Percentiles rank a stretch among this genome's conserved stretches.
phyloP scores from a whole-genome alignment of 2,113 vertebrate species.

The Chauna torquata region DNA sequence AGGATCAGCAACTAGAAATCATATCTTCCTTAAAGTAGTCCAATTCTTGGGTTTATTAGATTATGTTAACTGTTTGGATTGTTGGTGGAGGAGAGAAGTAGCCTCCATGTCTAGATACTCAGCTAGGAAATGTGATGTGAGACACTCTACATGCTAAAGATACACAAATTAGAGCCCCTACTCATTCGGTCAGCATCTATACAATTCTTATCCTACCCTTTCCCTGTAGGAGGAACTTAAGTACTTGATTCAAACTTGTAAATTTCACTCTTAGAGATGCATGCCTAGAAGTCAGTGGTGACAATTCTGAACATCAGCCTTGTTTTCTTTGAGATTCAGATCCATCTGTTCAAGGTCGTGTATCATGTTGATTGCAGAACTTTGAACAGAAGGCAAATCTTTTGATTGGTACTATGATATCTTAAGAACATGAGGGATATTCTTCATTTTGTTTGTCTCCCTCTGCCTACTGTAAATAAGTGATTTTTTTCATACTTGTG shows the following conservation, averaged over 20 bases:
- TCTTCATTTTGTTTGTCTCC: not conserved
- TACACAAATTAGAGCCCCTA: rapidly evolving
- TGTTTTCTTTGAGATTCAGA: not conserved
- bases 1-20: not conserved
- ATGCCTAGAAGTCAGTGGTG: not conserved
- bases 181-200: not conserved
- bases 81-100: not conserved
- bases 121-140: not conserved
- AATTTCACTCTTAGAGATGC: not conserved
- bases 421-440: not conserved
- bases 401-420: not conserved
- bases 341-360: not conserved
- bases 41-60: not conserved
- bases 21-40: not conserved
- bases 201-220: not conserved
- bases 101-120: not conserved
- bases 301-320: not conserved
- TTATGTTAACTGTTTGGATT: not conserved
- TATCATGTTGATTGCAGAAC: not conserved
- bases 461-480: not conserved
- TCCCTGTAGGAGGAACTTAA: not conserved
- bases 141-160: not conserved
- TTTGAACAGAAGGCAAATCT: not conserved
- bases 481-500: not conserved
- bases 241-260: not conserved